phyloP scores from a whole-genome alignment of 2,797 vertebrate species.

The Notolabrus celidotus region DNA sequence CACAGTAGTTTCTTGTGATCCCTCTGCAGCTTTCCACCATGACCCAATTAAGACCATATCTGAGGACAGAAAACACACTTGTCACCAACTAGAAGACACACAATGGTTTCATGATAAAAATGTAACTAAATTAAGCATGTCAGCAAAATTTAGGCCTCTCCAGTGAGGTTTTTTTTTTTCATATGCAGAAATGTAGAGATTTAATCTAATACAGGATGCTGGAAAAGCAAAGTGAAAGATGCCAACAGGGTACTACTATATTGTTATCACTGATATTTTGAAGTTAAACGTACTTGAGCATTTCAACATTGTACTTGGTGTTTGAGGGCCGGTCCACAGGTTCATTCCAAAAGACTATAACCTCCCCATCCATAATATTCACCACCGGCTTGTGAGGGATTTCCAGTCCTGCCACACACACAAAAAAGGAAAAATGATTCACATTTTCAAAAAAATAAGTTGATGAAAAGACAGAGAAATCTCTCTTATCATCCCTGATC shows the following conservation, averaged over 20 bases:
- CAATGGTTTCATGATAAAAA: no score
- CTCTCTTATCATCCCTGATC: slow-evolving; percentile 5
- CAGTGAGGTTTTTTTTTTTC: no score
- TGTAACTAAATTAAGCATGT: no score
- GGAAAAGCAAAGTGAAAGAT: slow-evolving; percentile 1
- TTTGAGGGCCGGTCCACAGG: slow-evolving; percentile 33
- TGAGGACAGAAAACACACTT: slow-evolving; percentile 36
- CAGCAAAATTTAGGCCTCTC: no score
- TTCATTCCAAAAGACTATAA: slow-evolving; percentile 67
- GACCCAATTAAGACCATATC: neutral
- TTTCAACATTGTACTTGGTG: slow-evolving; percentile 74
- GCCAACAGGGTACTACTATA: neutral
- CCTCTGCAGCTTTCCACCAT: slow-evolving; percentile 57
- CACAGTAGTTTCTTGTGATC: slow-evolving; percentile 51
- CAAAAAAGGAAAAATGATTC: no score
- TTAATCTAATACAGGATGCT: neutral
- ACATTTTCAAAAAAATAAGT: neutral
- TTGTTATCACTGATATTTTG: neutral
- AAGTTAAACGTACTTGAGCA: slow-evolving; percentile 68
- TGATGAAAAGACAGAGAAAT: neutral
- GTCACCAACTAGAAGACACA: slow-evolving; percentile 21
- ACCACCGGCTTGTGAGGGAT: slow-evolving; percentile 40
- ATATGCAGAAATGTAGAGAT: neutral
- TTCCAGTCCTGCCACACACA: slow-evolving; percentile 21
- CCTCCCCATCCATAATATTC: slow-evolving; percentile 74